phyloP scores from a whole-genome alignment of 1,140 invertebrate species.

The Helicoverpa zea region DNA sequence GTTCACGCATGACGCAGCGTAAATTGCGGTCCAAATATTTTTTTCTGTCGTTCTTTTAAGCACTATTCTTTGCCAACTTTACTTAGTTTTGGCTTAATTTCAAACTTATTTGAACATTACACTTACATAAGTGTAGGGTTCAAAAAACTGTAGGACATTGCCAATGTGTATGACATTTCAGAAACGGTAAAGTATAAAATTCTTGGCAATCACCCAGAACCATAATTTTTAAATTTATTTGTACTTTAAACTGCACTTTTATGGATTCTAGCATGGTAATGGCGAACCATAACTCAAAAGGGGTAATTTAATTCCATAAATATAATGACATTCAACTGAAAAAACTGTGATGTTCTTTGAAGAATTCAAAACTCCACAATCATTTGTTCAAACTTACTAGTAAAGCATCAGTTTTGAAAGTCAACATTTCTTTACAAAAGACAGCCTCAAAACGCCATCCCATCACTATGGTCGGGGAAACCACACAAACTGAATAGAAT shows the following conservation, averaged over 20 bases:
- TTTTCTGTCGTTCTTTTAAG: not conserved
- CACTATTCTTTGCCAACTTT: not conserved
- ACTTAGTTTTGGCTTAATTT: slow-evolving; percentile 10
- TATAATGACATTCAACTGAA: not conserved
- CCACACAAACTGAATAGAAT: too few relatives aligned
- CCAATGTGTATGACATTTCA: slow-evolving; percentile 36
- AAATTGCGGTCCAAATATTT: not conserved
- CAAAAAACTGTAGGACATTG: slow-evolving; percentile 39
- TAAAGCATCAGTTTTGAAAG: too few relatives aligned
- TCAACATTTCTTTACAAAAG: too few relatives aligned
- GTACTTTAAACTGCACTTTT: not conserved
- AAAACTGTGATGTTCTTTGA: too few relatives aligned
- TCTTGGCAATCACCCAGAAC: slow-evolving; percentile 13
- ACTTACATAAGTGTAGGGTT: not conserved
- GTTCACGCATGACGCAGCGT: too few relatives aligned
- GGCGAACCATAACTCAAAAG: not conserved
- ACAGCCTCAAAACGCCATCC: too few relatives aligned
- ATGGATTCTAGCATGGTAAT: not conserved
- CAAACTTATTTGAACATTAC: not conserved
- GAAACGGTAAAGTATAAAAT: slow-evolving; percentile 2
- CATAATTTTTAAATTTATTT: not conserved
- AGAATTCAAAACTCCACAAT: too few relatives aligned
- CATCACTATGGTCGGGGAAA: too few relatives aligned
- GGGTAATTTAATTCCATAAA: not conserved
- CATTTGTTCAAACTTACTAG: too few relatives aligned